phyloP scores from a whole-genome alignment of 2,797 vertebrate species.

The Periophthalmus magnuspinnatus region DNA sequence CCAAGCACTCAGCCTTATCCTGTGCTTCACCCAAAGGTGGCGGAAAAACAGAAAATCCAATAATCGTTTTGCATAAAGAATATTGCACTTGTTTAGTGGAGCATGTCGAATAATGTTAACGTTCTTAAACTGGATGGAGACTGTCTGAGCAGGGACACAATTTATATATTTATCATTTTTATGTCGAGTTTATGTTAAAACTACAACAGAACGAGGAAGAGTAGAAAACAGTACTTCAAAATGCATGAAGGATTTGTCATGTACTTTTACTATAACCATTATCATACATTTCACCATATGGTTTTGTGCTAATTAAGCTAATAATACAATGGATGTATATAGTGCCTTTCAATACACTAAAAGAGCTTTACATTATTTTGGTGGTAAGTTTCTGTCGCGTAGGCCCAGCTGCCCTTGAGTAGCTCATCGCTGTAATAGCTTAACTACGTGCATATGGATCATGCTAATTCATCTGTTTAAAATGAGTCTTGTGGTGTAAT shows the following conservation, averaged over 20 bases:
- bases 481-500: too few relatives aligned
- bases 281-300: background rate
- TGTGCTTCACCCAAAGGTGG: conserved; percentile 25
- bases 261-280: background rate
- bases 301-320: background rate
- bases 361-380: too few relatives aligned
- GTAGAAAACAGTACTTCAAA: background rate
- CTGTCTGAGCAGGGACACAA: background rate
- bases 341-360: too few relatives aligned
- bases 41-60: conserved; percentile 31
- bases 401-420: too few relatives aligned
- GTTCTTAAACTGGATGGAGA: conserved; percentile 6
- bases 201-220: background rate
- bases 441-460: too few relatives aligned
- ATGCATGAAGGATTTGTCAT: background rate
- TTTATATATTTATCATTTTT: background rate
- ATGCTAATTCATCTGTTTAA: too few relatives aligned
- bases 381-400: too few relatives aligned
- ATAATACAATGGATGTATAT: too few relatives aligned
- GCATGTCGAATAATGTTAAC: background rate
- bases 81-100: conserved; percentile 6
- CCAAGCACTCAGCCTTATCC: conserved; percentile 28
- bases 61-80: conserved; percentile 21
- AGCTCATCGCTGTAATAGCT: too few relatives aligned
- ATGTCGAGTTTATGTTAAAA: background rate